Evolutionary conservation across 2,797 vertebrate genomes (phyloP), one percentile per base, ranked within the genome.

Genomic region (Centropyge bicolor): DNA sequence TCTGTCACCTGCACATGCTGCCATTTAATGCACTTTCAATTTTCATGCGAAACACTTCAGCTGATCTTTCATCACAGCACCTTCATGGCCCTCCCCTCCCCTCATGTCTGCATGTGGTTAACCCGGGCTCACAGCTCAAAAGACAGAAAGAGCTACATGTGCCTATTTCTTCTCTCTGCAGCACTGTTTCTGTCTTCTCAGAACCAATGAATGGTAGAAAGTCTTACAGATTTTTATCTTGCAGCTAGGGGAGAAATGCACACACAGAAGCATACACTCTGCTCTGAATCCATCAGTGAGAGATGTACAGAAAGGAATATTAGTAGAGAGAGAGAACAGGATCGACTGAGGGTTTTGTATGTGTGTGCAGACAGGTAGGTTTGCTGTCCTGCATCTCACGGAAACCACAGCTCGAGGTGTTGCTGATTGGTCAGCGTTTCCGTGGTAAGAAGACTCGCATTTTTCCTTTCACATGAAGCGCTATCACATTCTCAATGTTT

Each of bases 31-130:
- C 22, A 74, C 78, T 91, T 90, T 87, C 65, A 67, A 1, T 87
- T 86, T 82, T 75, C 31, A 17, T 62, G 11, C 49, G 85, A 49
- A 76, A 36, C 65, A 5, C 31, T 72, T 75, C 36, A 57, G 55
- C 45, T 70, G 48, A 61, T 55, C 12, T 64, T 65, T 63, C 13
- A 56, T 61, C 62, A 61, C 16, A 0, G 22, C 56, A 16, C 43
- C 48, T 14, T 31, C n/a, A 49, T 43, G 1, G 5, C 56, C 43
- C 59, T 35, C 22, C 62, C 55, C 67, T 10, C 49, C 55, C 41
- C 38, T 49, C 22, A 20, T 19, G n/a, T 51, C 31, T 61, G 49
- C 55, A 13, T 91, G 91, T 84, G 92, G 93, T 94, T 93, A 89
- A 84, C 87, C 87, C 65, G 19, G 24, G 20, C 74, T 78, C 74